These are phyloP conservation scores for Parnassius apollo DNA, from an alignment of 2,888 invertebrate genomes.

Conservation along the genomic window DNA sequence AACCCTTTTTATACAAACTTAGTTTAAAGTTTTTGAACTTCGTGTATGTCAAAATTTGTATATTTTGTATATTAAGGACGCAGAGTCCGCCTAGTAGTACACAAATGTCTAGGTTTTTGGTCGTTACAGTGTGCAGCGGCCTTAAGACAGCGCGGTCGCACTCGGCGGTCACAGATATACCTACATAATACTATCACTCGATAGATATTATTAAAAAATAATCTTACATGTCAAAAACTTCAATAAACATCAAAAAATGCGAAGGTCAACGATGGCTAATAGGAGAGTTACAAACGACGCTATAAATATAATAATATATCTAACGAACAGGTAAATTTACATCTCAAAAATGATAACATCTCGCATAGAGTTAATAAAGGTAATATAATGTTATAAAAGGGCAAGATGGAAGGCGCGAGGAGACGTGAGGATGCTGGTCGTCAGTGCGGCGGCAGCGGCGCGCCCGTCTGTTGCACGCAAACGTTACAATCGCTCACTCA, in stretches of 20 bases:
- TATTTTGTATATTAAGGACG: too few species aligned
- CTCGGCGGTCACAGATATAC: slow-evolving; percentile 15
- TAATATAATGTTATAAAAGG: slow-evolving; percentile 64
- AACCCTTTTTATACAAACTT: too few species aligned
- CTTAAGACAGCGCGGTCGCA: not conserved
- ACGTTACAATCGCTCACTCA: not conserved
- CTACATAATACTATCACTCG: not conserved
- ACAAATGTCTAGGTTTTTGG: too few species aligned
- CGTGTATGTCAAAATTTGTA: too few species aligned
- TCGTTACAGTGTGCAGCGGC: too few species aligned
- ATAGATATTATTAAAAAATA: slow-evolving; percentile 43
- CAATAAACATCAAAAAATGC: slow-evolving; percentile 74
- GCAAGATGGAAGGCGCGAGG: slow-evolving; percentile 36
- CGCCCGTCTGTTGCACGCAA: slow-evolving; percentile 24
- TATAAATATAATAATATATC: slow-evolving; percentile 64
- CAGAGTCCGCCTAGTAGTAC: too few species aligned
- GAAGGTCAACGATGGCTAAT: slow-evolving; percentile 67
- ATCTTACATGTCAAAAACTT: slow-evolving; percentile 51
- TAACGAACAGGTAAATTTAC: slow-evolving; percentile 75
- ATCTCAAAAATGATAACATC: slow-evolving; percentile 77
- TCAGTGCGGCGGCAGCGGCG: slow-evolving; percentile 38
- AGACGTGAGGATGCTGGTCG: slow-evolving; percentile 29
- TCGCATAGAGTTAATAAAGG: slow-evolving; percentile 60
- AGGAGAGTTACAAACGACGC: slow-evolving; percentile 71
- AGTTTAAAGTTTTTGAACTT: too few species aligned